Percentiles rank a stretch among this genome's conserved stretches.
phyloP scores from a whole-genome alignment of 2,113 vertebrate genomes.

The Vulpes ferrilata region DNA sequence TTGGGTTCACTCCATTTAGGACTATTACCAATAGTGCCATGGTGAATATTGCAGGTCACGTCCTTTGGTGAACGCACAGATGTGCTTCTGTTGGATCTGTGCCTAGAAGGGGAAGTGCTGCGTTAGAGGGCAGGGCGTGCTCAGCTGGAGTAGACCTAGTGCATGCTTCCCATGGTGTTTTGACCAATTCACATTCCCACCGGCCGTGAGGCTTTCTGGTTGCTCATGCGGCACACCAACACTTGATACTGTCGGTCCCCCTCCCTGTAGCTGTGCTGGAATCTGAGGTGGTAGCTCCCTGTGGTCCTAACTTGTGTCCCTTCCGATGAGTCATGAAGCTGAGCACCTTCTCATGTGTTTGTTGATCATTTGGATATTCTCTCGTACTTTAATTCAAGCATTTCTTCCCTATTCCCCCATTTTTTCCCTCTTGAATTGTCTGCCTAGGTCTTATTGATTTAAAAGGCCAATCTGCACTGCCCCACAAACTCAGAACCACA shows the following conservation, averaged over 20 bases:
- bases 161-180: fast-evolving
- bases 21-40: fast-evolving
- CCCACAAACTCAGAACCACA: background rate
- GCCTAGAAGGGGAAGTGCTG: background rate
- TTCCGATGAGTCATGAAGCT: fast-evolving
- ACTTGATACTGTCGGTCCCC: background rate
- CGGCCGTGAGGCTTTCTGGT: fast-evolving
- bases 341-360: background rate
- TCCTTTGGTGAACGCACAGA: background rate
- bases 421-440: background rate
- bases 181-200: fast-evolving
- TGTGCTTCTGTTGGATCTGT: fast-evolving
- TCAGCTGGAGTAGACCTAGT: fast-evolving
- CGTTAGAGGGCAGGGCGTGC: background rate
- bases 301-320: background rate
- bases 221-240: fast-evolving
- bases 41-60: background rate
- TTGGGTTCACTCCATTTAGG: background rate
- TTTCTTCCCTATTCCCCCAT: too few relatives aligned
- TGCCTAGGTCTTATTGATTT: background rate
- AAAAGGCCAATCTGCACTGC: background rate
- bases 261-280: background rate
- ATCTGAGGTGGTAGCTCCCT: background rate
- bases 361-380: background rate
- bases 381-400: background rate